These are phyloP conservation scores for Otus sunia DNA, from an alignment of 2,113 vertebrate species.

Conservation along the genomic window DNA sequence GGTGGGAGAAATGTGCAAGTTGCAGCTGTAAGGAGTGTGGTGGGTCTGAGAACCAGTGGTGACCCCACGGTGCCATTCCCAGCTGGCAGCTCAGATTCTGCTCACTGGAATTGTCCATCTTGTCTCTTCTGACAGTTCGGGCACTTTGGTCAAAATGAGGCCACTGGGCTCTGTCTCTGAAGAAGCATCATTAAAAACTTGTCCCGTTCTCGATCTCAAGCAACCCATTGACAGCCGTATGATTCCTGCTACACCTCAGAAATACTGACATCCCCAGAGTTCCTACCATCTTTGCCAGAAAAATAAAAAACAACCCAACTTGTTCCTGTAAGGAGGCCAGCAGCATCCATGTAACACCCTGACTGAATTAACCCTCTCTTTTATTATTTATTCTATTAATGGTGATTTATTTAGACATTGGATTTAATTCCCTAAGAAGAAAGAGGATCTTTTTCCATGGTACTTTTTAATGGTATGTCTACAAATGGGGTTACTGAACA, in stretches of 20 bases:
- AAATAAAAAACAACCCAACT: background rate
- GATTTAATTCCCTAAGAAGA: background rate
- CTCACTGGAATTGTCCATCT: background rate
- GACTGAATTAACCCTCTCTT: background rate
- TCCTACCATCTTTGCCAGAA: background rate
- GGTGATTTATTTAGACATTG: background rate
- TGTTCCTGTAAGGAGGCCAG: background rate
- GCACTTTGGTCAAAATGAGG: background rate
- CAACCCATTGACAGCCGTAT: accelerated
- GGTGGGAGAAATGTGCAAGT: background rate
- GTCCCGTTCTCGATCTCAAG: background rate
- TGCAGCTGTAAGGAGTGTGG: background rate
- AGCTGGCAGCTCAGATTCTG: background rate
- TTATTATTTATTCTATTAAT: background rate
- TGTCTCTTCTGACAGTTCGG: background rate
- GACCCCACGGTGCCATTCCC: background rate
- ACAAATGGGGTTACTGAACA: background rate
- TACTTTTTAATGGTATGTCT: background rate
- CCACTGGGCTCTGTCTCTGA: background rate
- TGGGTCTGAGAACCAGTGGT: background rate
- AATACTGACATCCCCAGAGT: background rate
- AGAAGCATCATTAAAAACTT: background rate
- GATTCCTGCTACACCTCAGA: background rate
- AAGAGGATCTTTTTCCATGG: background rate
- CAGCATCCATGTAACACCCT: background rate